Evolutionary conservation across 2,797 vertebrate species (phyloP), one percentile per base, ranked within the genome.

Genomic region (Sarcoramphus papa): DNA sequence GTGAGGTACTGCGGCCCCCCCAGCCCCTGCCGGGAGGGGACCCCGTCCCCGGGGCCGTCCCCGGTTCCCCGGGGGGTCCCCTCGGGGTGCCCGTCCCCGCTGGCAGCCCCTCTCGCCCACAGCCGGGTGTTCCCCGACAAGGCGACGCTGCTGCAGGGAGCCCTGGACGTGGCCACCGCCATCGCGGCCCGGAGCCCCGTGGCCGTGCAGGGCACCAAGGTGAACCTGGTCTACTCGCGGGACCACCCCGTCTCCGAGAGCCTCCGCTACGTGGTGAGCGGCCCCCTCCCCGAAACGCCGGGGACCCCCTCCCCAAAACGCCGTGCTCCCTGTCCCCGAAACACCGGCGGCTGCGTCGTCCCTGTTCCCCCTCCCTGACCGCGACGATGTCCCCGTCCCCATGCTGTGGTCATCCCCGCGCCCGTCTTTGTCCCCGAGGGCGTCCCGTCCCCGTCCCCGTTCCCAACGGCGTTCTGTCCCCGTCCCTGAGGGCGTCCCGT

Each of bases 41-140:
- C 65, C 16, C 45, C 15, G 9, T 16, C 31, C 17, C 37, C 14
- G 6, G 10, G 59, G 59, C 15, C 5, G 30, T 25, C 70, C 68
- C 48, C 27, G 3, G 8, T 9, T 9, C 18, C 12, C 13, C 11
- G 17, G 59, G 35, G 35, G 25, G 12, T 4, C 24, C 12, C 57
- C 35, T 12, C 8, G 24, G 35, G 5, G 27, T 16, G 14, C 10
- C 31, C 33, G 12, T 18, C 40, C 40, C 68, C 21, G 10, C 64
- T 4, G 45, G 17, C 69, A 65, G 21, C 21, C 7, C 21, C 43
- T 64, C 30, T 45, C 63, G 5, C 54, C 47, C 77, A 2, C 96
- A 99, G 99, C 94, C 99, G 98, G 2, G 97, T 99, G 86, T 99
- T 99, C 92, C 96, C 97, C 2, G 98, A 99, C 91, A 98, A 99